Evolutionary conservation across 2,797 vertebrate genomes (phyloP), one percentile per base, ranked within the genome.

Genomic region (Girardinus metallicus): DNA sequence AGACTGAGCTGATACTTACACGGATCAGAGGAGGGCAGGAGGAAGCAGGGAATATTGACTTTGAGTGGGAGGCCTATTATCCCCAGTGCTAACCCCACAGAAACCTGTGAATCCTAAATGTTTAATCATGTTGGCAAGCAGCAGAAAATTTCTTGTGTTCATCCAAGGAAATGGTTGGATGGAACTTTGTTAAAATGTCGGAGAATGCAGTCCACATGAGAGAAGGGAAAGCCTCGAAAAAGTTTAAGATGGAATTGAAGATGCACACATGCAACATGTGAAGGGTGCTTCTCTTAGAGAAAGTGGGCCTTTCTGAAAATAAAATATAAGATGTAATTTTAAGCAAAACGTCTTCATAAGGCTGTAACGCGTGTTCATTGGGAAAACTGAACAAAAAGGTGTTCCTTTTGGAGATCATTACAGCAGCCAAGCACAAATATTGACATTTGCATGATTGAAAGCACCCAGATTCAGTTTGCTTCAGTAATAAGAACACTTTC

Each of bases 21-120:
- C 16, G 1, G 72, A 80, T 74, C 44, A 68, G 44, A 77, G 70
- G 43, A 74, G 60, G 74, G 73, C 77, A 73, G 66, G 72, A 81
- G 73, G 78, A 75, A 41, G 71, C 70, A 66, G 73, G 36, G n/a
- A 47, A 74, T 80, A 83, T 73, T 75, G 80, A 88, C 81, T 84
- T 76, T 81, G 83, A 86, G 80, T 84, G 79, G 84, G 83, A 86
- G 57, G 81, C 47, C 72, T 83, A 81, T 89, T 87, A 86, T 85
- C 55, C 74, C 70, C 34, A 29, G 29, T 81, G 68, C 82, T 66
- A 78, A 78, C 57, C 81, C 83, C 53, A 13, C 60, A 76, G 29
- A 73, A 80, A 85, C 76, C 81, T 70, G 57, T 39, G 86, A 84
- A 85, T 82, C 75, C 73, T 72, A 83, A 74, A 80, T 79, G 47